These are phyloP conservation scores for Euzophera pinguis DNA, from an alignment of 2,888 invertebrate species.

Conservation along the genomic window DNA sequence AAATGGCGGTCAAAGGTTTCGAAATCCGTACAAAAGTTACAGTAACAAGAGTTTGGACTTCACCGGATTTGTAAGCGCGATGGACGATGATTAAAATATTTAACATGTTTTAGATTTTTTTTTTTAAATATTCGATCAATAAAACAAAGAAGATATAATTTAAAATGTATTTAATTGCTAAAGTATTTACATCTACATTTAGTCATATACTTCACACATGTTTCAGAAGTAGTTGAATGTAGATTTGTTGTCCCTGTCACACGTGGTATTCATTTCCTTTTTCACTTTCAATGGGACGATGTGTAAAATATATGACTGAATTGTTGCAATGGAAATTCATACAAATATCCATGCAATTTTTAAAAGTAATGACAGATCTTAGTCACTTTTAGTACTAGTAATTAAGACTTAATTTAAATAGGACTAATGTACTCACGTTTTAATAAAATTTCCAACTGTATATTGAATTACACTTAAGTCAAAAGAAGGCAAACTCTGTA, in stretches of 20 bases:
- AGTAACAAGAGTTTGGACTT: constrained; percentile 33
- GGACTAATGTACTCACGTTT: not conserved
- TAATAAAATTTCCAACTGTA: no score
- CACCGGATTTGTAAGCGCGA: constrained; percentile 41
- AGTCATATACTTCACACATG: not conserved
- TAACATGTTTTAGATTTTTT: constrained; percentile 9
- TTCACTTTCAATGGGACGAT: not conserved
- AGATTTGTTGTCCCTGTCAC: no score
- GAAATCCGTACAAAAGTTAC: constrained; percentile 34
- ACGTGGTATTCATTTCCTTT: no score
- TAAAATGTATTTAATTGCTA: not conserved
- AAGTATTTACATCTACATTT: not conserved
- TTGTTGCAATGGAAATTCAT: no score
- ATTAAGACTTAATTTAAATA: not conserved
- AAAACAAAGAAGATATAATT: constrained; percentile 7
- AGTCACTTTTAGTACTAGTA: not conserved
- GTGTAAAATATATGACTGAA: not conserved
- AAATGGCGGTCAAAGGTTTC: constrained; percentile 34
- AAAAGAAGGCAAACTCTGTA: no score
- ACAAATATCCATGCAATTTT: not conserved
- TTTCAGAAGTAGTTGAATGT: not conserved
- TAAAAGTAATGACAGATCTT: constrained; percentile 1
- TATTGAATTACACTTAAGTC: no score
- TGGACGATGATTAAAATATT: constrained; percentile 31
- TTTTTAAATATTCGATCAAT: constrained; percentile 14